Conservation (phyloP, 53 echinoderm and acorn worm species). For the Actinopyga echinites region DNA sequence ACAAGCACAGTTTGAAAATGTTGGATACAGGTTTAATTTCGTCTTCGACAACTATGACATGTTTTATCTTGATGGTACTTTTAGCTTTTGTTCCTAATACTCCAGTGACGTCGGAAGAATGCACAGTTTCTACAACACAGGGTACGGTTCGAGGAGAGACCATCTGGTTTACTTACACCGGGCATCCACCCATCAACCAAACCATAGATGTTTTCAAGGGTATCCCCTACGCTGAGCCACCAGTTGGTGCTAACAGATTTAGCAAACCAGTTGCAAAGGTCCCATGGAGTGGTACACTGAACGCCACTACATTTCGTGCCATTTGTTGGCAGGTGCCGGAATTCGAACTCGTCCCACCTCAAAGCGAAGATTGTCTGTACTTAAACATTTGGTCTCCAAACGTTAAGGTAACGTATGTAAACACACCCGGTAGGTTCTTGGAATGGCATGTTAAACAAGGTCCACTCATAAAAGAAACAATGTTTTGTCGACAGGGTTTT, state of each 20-base stretch:
- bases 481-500: too few relatives aligned
- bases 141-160: slow-evolving; percentile 74
- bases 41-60: too few relatives aligned
- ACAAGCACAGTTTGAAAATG: too few relatives aligned
- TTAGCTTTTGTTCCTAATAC: neutral
- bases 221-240: slow-evolving; percentile 65
- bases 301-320: slow-evolving; percentile 53
- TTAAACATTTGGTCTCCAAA: slow-evolving; percentile 80
- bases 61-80: neutral
- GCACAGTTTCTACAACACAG: neutral
- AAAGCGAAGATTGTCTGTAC: slow-evolving; percentile 83
- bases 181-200: slow-evolving; percentile 53
- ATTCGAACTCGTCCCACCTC: slow-evolving; percentile 10
- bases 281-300: neutral
- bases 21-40: too few relatives aligned
- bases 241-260: neutral
- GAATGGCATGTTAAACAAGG: too few relatives aligned
- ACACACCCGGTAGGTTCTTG: too few relatives aligned
- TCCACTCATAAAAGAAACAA: too few relatives aligned
- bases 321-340: slow-evolving; percentile 72
- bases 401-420: slow-evolving; percentile 56
- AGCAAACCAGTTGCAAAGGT: neutral
- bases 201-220: slow-evolving; percentile 76
- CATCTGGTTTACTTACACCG: slow-evolving; percentile 52
- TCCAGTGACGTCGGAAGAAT: neutral